A percentile compares a stretch with the other conserved stretches of the same genome.
These are phyloP conservation scores for Thalassophryne amazonica DNA, from an alignment of 2,797 vertebrate genomes.

Conservation along the genomic window DNA sequence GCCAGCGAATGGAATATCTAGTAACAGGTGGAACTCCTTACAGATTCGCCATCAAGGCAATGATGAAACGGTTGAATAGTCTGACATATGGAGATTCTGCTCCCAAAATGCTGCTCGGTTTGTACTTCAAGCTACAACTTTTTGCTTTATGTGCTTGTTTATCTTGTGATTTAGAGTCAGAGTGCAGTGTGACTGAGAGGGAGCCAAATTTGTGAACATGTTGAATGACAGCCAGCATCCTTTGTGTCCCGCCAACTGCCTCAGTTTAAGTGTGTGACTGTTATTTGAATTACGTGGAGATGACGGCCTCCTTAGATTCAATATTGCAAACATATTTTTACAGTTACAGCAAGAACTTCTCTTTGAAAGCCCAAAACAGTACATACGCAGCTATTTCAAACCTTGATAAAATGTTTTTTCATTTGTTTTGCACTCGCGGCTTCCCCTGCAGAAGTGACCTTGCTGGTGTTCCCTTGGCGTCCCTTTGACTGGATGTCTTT, in stretches of 20 bases:
- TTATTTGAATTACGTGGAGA: constrained; percentile 28
- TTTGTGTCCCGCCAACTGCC: constrained; percentile 37
- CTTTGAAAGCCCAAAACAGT: neutral
- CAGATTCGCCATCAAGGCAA: neutral
- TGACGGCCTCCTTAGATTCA: constrained; percentile 5
- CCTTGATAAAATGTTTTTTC: neutral
- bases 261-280: constrained; percentile 36
- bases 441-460: too few relatives aligned
- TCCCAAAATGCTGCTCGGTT: constrained; percentile 21
- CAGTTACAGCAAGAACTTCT: neutral
- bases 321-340: constrained; percentile 9
- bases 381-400: neutral
- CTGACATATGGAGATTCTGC: constrained; percentile 23
- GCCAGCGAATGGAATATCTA: constrained; percentile 7
- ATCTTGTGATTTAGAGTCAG: constrained; percentile 29
- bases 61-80: constrained; percentile 21
- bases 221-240: constrained; percentile 57
- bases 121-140: constrained; percentile 33
- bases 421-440: too few relatives aligned
- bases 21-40: neutral
- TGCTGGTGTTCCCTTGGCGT: too few relatives aligned
- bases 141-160: constrained; percentile 49
- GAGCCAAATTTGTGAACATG: constrained; percentile 37
- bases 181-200: constrained; percentile 18
- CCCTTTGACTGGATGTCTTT: too few relatives aligned